Conservation (phyloP, 2,797 vertebrate genomes). For the Silurus lanzhouensis region DNA sequence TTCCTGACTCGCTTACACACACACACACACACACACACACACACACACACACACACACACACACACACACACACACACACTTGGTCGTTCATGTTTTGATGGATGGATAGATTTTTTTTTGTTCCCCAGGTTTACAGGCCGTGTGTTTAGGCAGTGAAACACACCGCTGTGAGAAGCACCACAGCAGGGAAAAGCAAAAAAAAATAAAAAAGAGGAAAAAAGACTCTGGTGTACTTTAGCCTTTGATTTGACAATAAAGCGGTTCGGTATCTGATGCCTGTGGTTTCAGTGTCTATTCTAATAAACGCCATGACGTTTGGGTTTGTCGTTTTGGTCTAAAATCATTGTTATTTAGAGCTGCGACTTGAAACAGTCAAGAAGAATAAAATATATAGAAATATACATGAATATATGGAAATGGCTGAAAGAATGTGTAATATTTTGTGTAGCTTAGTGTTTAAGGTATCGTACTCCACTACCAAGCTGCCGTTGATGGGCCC, state of each 20-base stretch:
- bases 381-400: not conserved
- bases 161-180: not conserved
- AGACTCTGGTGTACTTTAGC: not conserved
- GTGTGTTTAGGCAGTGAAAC: not conserved
- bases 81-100: not conserved
- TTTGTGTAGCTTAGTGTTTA: too few species aligned
- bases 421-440: too few species aligned
- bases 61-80: not conserved
- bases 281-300: not conserved
- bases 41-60: not conserved
- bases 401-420: too few species aligned
- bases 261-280: not conserved
- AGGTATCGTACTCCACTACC: too few species aligned
- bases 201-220: not conserved
- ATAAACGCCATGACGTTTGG: not conserved
- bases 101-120: not conserved
- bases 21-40: not conserved
- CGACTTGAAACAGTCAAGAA: not conserved
- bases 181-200: not conserved
- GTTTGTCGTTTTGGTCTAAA: not conserved
- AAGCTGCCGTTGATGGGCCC: too few species aligned
- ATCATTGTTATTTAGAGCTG: not conserved
- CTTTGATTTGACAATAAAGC: conserved; percentile 35
- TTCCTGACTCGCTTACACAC: not conserved
- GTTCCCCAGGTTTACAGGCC: conserved; percentile 19